Evolutionary conservation across 1,140 invertebrate genomes (phyloP).

Genomic region (roundworm (Caenorhabditis elegans)): DNA sequence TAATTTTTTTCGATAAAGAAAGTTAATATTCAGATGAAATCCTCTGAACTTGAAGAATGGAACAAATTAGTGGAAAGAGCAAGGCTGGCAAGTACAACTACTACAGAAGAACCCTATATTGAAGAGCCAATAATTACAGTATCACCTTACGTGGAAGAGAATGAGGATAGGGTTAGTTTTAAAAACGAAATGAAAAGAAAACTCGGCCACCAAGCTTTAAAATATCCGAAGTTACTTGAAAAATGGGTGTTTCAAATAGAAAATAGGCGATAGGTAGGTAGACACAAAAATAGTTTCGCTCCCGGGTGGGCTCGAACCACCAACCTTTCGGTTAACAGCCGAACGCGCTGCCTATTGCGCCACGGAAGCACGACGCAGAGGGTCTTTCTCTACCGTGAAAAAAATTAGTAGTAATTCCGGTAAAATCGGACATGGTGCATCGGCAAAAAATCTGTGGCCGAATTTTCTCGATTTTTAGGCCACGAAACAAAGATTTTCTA

Average conservation of each 20-base stretch:
- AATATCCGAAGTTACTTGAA: too few species aligned
- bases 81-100: neutral
- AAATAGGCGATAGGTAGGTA: too few species aligned
- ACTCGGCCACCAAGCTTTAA: too few species aligned
- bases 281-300: conserved; percentile 51
- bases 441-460: too few species aligned
- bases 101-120: neutral
- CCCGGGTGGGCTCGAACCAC: conserved; percentile 66
- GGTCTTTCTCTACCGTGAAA: too few species aligned
- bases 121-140: neutral
- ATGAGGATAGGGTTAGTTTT: neutral
- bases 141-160: neutral
- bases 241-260: too few species aligned
- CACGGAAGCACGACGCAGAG: conserved; percentile 44
- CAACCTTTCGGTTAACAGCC: conserved; percentile 66
- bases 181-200: too few species aligned
- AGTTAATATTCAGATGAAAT: neutral
- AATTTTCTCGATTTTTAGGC: too few species aligned
- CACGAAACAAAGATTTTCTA: too few species aligned
- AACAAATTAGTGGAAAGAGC: neutral
- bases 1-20: neutral
- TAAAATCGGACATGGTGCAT: too few species aligned
- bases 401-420: too few species aligned
- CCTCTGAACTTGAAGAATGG: neutral
- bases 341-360: conserved; percentile 57